A percentile compares a stretch with the other conserved stretches of the same genome.
Evolutionary conservation across 2,888 invertebrate genomes (phyloP).

Genomic region (Apocheima hispidaria): DNA sequence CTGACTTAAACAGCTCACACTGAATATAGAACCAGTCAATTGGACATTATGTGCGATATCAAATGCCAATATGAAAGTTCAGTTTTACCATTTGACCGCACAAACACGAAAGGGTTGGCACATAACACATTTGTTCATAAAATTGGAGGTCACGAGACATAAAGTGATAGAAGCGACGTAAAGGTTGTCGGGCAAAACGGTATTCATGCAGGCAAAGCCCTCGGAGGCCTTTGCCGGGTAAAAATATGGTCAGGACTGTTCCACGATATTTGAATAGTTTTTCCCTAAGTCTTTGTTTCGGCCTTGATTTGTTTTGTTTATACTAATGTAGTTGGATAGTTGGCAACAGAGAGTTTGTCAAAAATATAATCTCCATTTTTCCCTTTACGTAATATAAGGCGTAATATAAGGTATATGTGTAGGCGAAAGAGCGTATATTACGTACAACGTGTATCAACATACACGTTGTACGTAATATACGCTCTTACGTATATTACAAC

Average conservation of each 20-base stretch:
- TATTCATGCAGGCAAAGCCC: constrained; percentile 38
- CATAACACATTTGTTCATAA: constrained; percentile 36
- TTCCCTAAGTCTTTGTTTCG: constrained; percentile 20
- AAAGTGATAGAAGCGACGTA: constrained; percentile 24
- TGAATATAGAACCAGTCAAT: neutral
- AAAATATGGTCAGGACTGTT: constrained; percentile 35
- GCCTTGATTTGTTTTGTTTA: constrained; percentile 24
- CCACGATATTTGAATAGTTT: constrained; percentile 27
- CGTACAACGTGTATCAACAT: too few species aligned
- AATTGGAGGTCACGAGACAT: constrained; percentile 33
- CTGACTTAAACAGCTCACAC: neutral
- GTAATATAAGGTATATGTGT: too few species aligned
- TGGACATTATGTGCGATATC: constrained; percentile 11
- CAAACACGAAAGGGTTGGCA: constrained; percentile 33
- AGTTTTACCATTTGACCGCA: constrained; percentile 31
- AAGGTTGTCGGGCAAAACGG: constrained; percentile 36
- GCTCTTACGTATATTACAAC: too few species aligned
- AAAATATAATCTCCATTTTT: too few species aligned
- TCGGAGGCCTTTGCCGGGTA: constrained; percentile 28
- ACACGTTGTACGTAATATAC: too few species aligned
- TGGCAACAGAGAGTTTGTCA: constrained; percentile 4
- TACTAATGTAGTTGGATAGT: constrained; percentile 10
- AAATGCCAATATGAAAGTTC: constrained; percentile 20
- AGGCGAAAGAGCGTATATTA: too few species aligned
- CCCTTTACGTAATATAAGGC: too few species aligned